phyloP scores from a whole-genome alignment of 2,888 invertebrate genomes.

The Perithous albicinctus region DNA sequence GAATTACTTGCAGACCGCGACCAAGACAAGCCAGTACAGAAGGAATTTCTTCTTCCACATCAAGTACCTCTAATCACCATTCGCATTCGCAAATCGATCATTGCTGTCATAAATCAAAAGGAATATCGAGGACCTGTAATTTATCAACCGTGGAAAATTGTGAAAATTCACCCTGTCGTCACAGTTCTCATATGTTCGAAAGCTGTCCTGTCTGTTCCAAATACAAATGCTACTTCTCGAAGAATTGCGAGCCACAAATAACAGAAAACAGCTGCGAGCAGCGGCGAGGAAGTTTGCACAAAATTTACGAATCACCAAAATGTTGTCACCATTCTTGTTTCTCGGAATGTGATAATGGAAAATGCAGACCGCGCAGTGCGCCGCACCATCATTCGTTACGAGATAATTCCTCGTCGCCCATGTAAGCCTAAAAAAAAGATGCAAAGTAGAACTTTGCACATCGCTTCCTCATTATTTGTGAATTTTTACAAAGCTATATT shows the following conservation, averaged over 20 bases:
- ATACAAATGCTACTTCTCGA: slow-evolving; percentile 79
- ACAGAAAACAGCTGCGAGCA: slow-evolving; percentile 25
- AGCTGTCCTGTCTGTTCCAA: slow-evolving; percentile 80
- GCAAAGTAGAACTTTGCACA: too few relatives aligned
- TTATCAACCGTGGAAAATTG: slow-evolving; percentile 40
- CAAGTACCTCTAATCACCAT: slow-evolving; percentile 58
- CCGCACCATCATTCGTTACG: slow-evolving; percentile 61
- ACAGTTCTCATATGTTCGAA: slow-evolving; percentile 72
- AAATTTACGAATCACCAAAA: slow-evolving; percentile 56
- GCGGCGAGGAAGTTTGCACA: slow-evolving; percentile 37
- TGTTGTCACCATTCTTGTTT: slow-evolving; percentile 42
- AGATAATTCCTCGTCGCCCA: slow-evolving; percentile 66
- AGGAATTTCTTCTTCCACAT: slow-evolving; percentile 55
- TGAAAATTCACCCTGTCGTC: slow-evolving; percentile 62
- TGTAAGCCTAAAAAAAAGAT: slow-evolving; percentile 70
- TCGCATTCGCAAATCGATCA: slow-evolving; percentile 62
- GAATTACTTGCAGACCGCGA: slow-evolving; percentile 45
- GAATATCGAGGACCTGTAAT: slow-evolving; percentile 10
- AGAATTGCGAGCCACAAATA: slow-evolving; percentile 51
- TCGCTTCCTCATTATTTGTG: background rate
- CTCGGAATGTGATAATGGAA: slow-evolving; percentile 58
- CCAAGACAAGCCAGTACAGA: slow-evolving; percentile 53
- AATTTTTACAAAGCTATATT: slow-evolving; percentile 1
- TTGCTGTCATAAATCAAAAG: slow-evolving; percentile 71
- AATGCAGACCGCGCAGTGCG: slow-evolving; percentile 68